Evolutionary conservation across 2,797 vertebrate genomes (phyloP), one percentile per base, ranked within the genome.

Genomic region (Spinibarbus caldwelli): DNA sequence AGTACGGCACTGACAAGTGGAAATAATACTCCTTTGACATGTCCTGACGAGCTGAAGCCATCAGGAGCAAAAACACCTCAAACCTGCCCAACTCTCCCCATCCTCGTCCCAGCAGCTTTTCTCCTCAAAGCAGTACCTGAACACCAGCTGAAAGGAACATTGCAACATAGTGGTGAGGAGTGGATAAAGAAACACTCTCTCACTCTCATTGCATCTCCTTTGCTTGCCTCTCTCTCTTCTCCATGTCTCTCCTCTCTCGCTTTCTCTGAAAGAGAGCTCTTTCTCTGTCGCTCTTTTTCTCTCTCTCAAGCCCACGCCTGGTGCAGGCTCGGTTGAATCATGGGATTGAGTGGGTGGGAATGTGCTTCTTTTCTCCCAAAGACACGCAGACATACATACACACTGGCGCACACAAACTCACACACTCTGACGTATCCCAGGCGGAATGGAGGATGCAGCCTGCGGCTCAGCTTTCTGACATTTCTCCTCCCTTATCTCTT

Each of bases 321-420:
- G 84, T 87, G 87, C 88, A 87, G 86, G 86, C 86, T 91, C 67
- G 76, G 87, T 89, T 92, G 91, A 92, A 90, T 92, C 90, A 92
- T 87, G 83, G 84, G 89, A 87, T 82, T 87, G 88, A 89, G 91
- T 89, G 91, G 90, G 91, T 84, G 86, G 87, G 62, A 90, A 87
- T 90, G 88, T 88, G 87, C 80, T 80, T 80, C 84, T 83, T 84
- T 79, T 86, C 82, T 84, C 49, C 72, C 78, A 77, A 82, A 86
- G 62, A 71, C 29, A 70, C 85, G 52, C 52, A 82, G 80, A 86
- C 85, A 68, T 47, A 36, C 38, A 85, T 36, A 85, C 57, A 78
- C 26, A 47, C 43, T 52, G 54, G 41, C 23, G 47, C 72, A 81
- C 82, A 84, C 59, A 73, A 62, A 81, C 80, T 83, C 81, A 84